Base-by-base conservation (phyloP, 2,113 vertebrate genomes). In the Tupaia tana region DNA sequence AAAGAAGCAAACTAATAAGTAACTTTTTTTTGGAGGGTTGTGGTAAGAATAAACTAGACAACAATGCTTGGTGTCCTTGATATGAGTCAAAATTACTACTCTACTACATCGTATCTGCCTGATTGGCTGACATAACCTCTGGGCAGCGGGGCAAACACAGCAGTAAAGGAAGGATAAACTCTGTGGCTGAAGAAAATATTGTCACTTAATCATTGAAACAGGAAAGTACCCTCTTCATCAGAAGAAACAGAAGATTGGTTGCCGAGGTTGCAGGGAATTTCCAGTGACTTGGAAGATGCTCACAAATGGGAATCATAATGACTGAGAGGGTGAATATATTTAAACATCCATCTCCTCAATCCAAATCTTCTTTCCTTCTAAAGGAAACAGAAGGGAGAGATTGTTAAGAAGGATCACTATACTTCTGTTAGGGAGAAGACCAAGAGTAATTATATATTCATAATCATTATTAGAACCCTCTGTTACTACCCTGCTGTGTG, bases 321-420 rank as follows among this genome's bases (percentile, higher is more conserved):
- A 22, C 19, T 1, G 2, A 27, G 20, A 52, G 8, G 11, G 1
- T 6, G 3, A 88, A 61, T 22, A n/a, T 20, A 19, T 0, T 0
- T 16, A 61, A 71, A 15, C 11, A 25, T 11, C 16, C 43, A 6
- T 2, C 20, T 73, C 9, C 29, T 2, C 34, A 31, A 4, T 6
- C n/a, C 1, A 70, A 34, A 15, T 64, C 24, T 74, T 78, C 54
- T 82, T 34, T 75, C 18, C 27, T 84, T 31, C 16, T 67, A 52
- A 79, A 78, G 52, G 8, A 78, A 93, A 83, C 8, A 31, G 4
- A 52, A 71, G 25, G 73, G 9, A 61, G 19, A 70, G 25, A 67
- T 43, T 82, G 71, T 80, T 29, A 90, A 63, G 7, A 54, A 89
- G 6, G 34, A 58, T 79, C 16, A 1, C 9, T 86, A 0, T 84